Percentiles rank a stretch among this genome's conserved stretches.
These are phyloP conservation scores for chimpanzee (Pan troglodytes) DNA, from an alignment of 2,113 vertebrate species.

Conservation along the genomic window DNA sequence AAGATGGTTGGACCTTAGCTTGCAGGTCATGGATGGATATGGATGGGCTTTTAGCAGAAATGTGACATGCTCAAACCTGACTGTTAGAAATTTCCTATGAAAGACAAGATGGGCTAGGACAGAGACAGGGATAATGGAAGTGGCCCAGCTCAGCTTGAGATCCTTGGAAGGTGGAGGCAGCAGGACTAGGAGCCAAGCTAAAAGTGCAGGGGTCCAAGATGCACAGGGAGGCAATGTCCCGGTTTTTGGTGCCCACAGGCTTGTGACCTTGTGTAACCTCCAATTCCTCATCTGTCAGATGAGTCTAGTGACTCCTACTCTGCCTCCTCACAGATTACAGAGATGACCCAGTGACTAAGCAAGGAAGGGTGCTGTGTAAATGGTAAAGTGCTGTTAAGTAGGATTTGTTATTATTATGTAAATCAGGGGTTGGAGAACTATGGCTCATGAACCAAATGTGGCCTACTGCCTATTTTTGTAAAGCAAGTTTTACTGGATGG, in stretches of 20 bases:
- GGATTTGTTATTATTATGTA: neutral
- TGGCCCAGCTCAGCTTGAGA: accelerated
- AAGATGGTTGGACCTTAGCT: neutral
- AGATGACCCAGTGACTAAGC: neutral
- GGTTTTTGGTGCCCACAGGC: neutral
- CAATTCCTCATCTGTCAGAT: accelerated
- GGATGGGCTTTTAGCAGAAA: neutral
- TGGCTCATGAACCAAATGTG: neutral
- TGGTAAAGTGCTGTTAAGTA: accelerated
- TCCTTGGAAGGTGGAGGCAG: accelerated
- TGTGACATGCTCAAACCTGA: neutral
- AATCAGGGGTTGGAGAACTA: neutral
- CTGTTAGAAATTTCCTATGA: neutral
- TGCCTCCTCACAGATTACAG: neutral
- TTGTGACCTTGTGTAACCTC: neutral
- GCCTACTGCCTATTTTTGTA: neutral
- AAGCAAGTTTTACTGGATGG: neutral
- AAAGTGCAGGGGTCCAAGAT: no score
- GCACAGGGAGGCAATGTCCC: neutral
- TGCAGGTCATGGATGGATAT: neutral
- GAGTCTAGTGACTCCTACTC: no score
- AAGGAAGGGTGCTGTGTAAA: accelerated
- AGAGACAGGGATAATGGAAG: accelerated
- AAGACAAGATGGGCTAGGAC: neutral
- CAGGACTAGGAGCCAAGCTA: neutral